These are phyloP conservation scores for Amazona ochrocephala DNA, from an alignment of 2,797 vertebrate genomes.

Conservation along the genomic window DNA sequence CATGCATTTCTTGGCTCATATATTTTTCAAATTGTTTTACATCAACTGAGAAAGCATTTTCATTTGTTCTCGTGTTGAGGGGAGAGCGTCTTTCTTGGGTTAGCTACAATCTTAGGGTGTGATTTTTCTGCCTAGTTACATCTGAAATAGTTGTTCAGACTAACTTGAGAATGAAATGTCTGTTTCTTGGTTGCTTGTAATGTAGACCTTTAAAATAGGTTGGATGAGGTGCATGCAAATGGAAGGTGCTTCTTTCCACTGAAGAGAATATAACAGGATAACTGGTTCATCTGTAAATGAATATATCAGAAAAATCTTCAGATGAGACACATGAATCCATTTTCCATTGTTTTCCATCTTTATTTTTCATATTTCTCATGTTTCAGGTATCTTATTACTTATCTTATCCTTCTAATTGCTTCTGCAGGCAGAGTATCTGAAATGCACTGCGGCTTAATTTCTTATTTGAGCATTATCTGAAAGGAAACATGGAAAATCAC, in stretches of 20 bases:
- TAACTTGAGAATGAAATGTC: not conserved
- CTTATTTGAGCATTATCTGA: not conserved
- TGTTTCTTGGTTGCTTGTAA: not conserved
- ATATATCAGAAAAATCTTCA: not conserved
- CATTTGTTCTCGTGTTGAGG: not conserved
- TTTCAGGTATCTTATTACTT: not conserved
- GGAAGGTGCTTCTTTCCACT: not conserved
- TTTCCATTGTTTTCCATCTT: not conserved
- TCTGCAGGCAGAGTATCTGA: not conserved
- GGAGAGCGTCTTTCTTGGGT: not conserved
- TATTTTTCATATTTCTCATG: not conserved
- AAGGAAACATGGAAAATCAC: constrained; percentile 26
- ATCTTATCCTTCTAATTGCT: not conserved
- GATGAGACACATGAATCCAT: not conserved
- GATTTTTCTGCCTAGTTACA: not conserved
- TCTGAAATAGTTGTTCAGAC: not conserved
- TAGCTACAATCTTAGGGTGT: not conserved
- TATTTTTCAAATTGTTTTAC: not conserved
- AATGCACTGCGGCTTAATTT: not conserved
- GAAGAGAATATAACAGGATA: not conserved
- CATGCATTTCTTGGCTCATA: not conserved
- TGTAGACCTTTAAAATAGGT: not conserved
- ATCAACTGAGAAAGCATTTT: not conserved
- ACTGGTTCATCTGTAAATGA: not conserved
- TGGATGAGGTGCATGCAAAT: not conserved